These are phyloP conservation scores for Phalacrocorax brasilianus DNA, from an alignment of 2,113 vertebrate species.

Conservation along the genomic window DNA sequence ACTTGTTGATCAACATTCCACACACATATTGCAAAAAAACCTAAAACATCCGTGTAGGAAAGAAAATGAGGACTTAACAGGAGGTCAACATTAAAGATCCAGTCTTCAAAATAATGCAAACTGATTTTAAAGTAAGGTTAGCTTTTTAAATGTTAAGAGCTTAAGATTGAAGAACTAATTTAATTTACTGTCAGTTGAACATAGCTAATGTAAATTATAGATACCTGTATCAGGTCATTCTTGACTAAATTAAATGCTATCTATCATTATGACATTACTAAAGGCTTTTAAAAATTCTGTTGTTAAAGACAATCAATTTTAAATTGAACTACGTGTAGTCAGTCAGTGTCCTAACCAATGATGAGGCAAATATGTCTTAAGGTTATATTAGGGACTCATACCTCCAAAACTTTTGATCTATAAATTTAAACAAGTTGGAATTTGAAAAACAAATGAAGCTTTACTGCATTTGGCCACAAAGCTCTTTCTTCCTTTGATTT, in stretches of 20 bases:
- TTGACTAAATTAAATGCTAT: slow-evolving; percentile 41
- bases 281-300: slow-evolving; percentile 15
- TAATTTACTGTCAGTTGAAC: slow-evolving; percentile 52
- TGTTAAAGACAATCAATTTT: slow-evolving; percentile 46
- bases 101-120: slow-evolving; percentile 29
- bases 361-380: background rate
- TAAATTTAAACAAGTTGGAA: background rate
- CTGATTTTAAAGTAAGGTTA: slow-evolving; percentile 34
- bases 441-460: background rate
- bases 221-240: slow-evolving; percentile 20
- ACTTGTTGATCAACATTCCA: background rate
- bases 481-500: background rate
- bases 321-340: slow-evolving; percentile 24
- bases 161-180: slow-evolving; percentile 44
- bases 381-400: background rate
- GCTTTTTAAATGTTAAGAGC: slow-evolving; percentile 42
- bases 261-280: slow-evolving; percentile 53
- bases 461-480: background rate
- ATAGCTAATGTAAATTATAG: slow-evolving; percentile 28
- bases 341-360: background rate
- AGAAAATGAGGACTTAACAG: background rate
- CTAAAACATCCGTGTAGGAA: background rate
- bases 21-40: background rate
- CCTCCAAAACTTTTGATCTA: background rate
- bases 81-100: slow-evolving; percentile 5